Evolutionary conservation across 2,888 invertebrate genomes (phyloP).

Genomic region (Fragum sueziense): DNA sequence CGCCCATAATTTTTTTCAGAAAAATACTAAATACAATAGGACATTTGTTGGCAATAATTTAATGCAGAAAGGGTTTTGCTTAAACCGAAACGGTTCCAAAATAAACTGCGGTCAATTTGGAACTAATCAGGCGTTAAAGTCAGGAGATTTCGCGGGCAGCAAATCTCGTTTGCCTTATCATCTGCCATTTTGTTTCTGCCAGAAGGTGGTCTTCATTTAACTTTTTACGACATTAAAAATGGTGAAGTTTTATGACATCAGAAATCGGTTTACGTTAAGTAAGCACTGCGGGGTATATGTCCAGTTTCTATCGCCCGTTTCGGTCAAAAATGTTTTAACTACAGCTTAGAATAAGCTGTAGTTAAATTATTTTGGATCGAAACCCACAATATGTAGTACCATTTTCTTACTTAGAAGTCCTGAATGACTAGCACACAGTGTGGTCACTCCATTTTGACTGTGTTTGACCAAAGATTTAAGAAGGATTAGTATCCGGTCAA

Average conservation of each 20-base stretch:
- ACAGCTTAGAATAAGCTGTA: no score
- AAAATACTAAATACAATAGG: no score
- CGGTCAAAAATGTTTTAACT: no score
- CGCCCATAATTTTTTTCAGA: no score
- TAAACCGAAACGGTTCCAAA: constrained; percentile 17
- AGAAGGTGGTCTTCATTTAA: constrained; percentile 22
- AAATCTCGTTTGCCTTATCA: constrained; percentile 20
- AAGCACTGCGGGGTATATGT: constrained; percentile 22
- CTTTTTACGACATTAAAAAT: constrained; percentile 25
- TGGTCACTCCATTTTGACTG: constrained; percentile 4
- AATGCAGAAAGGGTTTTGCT: no score
- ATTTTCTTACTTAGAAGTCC: not conserved
- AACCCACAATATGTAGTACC: no score
- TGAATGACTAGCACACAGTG: constrained; percentile 4
- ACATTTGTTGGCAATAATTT: no score
- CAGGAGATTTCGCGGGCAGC: constrained; percentile 24
- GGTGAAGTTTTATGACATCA: constrained; percentile 12
- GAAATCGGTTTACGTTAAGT: constrained; percentile 22
- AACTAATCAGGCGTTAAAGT: constrained; percentile 24
- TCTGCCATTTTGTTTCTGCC: constrained; percentile 21
- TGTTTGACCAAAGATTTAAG: constrained; percentile 20
- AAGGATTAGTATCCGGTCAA: constrained; percentile 24
- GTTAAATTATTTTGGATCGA: no score
- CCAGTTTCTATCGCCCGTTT: no score
- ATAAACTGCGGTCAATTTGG: constrained; percentile 25